A percentile compares a stretch with the other conserved stretches of the same genome.
Evolutionary conservation across 2,888 invertebrate genomes (phyloP).

Genomic region (Drosophila tanythrix): DNA sequence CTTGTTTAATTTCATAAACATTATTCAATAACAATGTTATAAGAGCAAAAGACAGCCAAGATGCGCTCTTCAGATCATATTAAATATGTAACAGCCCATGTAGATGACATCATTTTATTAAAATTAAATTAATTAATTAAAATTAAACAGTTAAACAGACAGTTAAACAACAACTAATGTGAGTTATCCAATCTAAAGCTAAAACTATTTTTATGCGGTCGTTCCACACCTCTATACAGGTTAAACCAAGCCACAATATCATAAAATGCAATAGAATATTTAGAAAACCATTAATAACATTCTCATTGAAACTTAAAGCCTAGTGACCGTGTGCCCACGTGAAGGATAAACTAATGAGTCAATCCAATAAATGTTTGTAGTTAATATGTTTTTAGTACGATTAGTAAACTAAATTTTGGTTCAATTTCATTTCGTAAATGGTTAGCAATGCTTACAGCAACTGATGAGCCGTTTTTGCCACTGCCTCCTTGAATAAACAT

Average conservation of each 20-base stretch:
- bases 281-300: slow-evolving; percentile 11
- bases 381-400: slow-evolving; percentile 35
- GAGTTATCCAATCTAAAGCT: neutral
- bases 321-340: slow-evolving; percentile 16
- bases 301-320: slow-evolving; percentile 4
- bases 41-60: neutral
- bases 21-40: neutral
- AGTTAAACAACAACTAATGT: neutral
- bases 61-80: neutral
- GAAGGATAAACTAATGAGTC: slow-evolving; percentile 11
- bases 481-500: slow-evolving; percentile 93
- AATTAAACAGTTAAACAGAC: neutral
- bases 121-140: neutral
- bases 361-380: slow-evolving; percentile 14
- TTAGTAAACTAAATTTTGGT: slow-evolving; percentile 26
- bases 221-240: neutral
- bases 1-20: neutral
- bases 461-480: slow-evolving; percentile 98
- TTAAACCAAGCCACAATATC: neutral
- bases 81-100: neutral
- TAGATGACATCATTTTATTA: neutral
- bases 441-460: slow-evolving; percentile 88
- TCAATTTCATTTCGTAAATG: slow-evolving; percentile 24
- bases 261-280: neutral
- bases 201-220: neutral